Evolutionary conservation across 64 coral and sea anemone species (phyloP).

Genomic region (Astreopora myriophthalma): DNA sequence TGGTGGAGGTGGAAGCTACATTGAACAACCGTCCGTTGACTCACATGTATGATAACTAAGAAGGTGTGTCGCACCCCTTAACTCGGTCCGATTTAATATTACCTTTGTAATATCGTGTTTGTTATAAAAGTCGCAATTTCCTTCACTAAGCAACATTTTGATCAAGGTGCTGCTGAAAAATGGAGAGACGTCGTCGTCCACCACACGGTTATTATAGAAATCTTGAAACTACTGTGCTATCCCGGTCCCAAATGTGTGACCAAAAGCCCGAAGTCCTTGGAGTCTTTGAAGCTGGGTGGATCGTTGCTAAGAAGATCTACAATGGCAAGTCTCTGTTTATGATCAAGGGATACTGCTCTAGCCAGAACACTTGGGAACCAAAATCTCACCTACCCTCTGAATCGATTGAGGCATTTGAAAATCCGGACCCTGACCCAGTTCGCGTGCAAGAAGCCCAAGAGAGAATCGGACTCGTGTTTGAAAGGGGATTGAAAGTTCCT

Average conservation of each 20-base stretch:
- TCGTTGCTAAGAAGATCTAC: neutral
- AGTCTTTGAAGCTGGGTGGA: neutral
- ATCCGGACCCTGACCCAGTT: neutral
- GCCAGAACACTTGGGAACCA: conserved; percentile 29
- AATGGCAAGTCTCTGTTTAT: neutral
- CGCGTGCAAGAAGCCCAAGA: neutral
- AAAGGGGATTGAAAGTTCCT: conserved; percentile 20
- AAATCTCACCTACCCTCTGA: conserved; percentile 3
- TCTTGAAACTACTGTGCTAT: neutral
- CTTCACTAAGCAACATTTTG: too few species aligned
- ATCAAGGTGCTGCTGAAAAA: neutral
- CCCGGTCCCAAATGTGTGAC: neutral
- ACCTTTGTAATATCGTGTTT: too few species aligned
- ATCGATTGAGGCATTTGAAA: neutral
- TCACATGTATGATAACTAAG: too few species aligned
- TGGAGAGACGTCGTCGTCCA: neutral
- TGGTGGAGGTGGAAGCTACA: too few species aligned
- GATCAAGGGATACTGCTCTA: conserved; percentile 19
- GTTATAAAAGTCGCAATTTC: too few species aligned
- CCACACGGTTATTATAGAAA: neutral
- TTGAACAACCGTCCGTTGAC: too few species aligned
- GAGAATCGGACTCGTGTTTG: neutral
- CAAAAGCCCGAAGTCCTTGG: neutral
- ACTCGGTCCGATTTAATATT: too few species aligned
- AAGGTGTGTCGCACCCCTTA: too few species aligned